Evolutionary conservation across 64 coral and sea anemone genomes (phyloP).

Genomic region (Pocillopora verrucosa): DNA sequence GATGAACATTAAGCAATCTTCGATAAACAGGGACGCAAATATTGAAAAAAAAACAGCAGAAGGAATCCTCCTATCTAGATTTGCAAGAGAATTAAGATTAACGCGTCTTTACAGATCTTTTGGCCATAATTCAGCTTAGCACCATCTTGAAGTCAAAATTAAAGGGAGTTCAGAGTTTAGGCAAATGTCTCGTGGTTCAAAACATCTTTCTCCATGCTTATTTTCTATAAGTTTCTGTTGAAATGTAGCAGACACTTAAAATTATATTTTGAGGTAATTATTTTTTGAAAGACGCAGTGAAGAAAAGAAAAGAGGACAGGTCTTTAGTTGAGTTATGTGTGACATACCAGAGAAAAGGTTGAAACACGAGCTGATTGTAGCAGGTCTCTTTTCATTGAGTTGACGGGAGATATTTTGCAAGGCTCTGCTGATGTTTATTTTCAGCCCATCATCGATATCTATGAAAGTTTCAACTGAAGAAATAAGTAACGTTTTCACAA

Average conservation of each 20-base stretch:
- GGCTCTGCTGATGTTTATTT: no score
- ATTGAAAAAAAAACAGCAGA: neutral
- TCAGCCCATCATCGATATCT: no score
- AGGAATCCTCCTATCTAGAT: no score
- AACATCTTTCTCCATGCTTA: neutral
- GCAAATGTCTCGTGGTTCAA: neutral
- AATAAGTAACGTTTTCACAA: no score
- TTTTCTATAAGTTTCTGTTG: neutral
- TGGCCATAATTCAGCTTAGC: neutral
- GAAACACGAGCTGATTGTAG: no score
- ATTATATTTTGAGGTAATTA: neutral
- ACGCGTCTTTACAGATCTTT: no score
- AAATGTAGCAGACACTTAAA: no score
- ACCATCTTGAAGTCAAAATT: no score
- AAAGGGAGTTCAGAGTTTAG: neutral
- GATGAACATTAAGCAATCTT: conserved; percentile 12
- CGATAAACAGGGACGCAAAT: neutral
- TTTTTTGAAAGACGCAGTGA: neutral
- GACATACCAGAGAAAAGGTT: neutral
- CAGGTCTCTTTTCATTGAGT: no score
- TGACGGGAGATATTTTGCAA: no score
- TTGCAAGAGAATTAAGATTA: no score
- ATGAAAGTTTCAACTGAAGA: no score
- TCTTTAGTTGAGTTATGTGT: conserved; percentile 1
- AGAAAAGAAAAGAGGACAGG: neutral